These are phyloP conservation scores for Eutrigla gurnardus DNA, from an alignment of 2,797 vertebrate species.

Conservation along the genomic window DNA sequence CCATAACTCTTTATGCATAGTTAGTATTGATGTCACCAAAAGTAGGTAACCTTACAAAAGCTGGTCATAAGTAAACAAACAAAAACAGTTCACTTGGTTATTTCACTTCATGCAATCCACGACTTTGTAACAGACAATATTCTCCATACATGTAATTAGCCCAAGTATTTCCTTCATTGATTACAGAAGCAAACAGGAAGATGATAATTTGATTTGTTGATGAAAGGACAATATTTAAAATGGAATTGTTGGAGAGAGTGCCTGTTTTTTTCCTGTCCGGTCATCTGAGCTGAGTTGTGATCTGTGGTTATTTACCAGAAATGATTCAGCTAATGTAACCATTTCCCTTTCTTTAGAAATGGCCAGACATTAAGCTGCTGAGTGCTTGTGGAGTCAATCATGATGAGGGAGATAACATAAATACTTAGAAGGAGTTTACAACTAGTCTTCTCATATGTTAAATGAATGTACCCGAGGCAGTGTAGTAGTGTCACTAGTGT, in stretches of 20 bases:
- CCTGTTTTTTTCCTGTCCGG: slow-evolving; percentile 20
- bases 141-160: slow-evolving; percentile 30
- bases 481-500: slow-evolving; percentile 8
- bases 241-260: slow-evolving; percentile 35
- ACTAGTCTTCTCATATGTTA: slow-evolving; percentile 5
- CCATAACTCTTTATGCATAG: too few relatives aligned
- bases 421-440: slow-evolving; percentile 26
- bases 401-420: slow-evolving; percentile 36
- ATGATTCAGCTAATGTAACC: slow-evolving; percentile 68
- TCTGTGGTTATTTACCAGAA: slow-evolving; percentile 69
- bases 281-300: slow-evolving; percentile 58
- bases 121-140: slow-evolving; percentile 24
- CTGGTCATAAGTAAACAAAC: slow-evolving; percentile 14
- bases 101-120: slow-evolving; percentile 19
- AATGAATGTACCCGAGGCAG: slow-evolving; percentile 17
- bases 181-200: slow-evolving; percentile 48
- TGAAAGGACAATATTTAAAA: slow-evolving; percentile 47
- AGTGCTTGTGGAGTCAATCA: slow-evolving; percentile 51
- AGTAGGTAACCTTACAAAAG: too few relatives aligned
- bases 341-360: slow-evolving; percentile 56
- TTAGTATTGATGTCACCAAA: too few relatives aligned
- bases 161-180: slow-evolving; percentile 45
- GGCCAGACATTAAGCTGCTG: slow-evolving; percentile 49
- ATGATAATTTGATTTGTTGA: slow-evolving; percentile 53
- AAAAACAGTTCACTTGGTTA: slow-evolving; percentile 23